phyloP scores from a whole-genome alignment of 1,140 invertebrate species.

The Bombus consobrinus region DNA sequence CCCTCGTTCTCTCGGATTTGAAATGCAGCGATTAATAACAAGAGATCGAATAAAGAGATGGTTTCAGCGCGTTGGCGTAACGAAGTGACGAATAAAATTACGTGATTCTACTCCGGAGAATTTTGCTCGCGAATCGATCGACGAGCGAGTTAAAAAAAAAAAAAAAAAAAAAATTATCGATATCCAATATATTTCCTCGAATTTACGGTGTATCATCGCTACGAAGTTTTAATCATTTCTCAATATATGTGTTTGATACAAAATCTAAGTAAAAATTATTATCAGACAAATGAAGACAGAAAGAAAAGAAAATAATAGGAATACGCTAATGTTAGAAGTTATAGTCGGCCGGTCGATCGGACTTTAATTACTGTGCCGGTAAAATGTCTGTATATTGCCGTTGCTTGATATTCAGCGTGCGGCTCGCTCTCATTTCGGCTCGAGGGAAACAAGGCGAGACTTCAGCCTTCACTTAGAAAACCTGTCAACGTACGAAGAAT shows the following conservation, averaged over 20 bases:
- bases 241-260: neutral
- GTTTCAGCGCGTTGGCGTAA: neutral
- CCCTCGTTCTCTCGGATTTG: neutral
- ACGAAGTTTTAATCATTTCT: neutral
- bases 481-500: constrained; percentile 81
- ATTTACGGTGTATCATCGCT: neutral
- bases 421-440: constrained; percentile 74
- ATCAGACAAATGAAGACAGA: neutral
- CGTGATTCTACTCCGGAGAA: neutral
- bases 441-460: constrained; percentile 76
- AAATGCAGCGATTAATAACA: neutral
- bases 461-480: constrained; percentile 82
- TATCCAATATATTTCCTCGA: constrained; percentile 66
- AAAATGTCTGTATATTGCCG: constrained; percentile 56
- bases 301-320: constrained; percentile 47
- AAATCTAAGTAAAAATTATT: constrained; percentile 16
- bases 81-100: neutral
- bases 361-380: constrained; percentile 51
- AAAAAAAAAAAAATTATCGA: constrained; percentile 2
- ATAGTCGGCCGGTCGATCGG: constrained; percentile 67
- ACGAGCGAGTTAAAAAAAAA: neutral
- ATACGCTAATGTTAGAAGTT: constrained; percentile 63
- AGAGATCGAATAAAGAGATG: too few species aligned
- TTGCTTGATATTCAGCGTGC: constrained; percentile 76
- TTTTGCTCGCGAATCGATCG: neutral